Evolutionary conservation across 2,797 vertebrate genomes (phyloP), one percentile per base, ranked within the genome.

Genomic region (Knipowitschia caucasica): DNA sequence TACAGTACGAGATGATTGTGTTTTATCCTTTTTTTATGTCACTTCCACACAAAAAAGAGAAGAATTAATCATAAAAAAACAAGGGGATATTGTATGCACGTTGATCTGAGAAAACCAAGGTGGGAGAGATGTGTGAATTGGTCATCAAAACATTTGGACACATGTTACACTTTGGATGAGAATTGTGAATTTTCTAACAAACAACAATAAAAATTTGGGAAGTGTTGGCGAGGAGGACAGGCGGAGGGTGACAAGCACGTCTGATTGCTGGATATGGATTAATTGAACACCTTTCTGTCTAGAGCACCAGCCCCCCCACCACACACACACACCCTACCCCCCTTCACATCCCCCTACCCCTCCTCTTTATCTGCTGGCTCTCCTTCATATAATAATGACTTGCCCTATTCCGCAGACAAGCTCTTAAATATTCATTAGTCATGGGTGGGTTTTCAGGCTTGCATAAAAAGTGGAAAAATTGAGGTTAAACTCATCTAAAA

Each of bases 391-490:
- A 80, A 77, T 83, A 84, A 87, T 82, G 77, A 83, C 68, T 77
- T 77, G 73, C 64, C 81, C 67, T 82, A 77, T 78, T 84, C 61
- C 69, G 73, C 66, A 84, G 80, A 84, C 77, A 64, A 76, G 75
- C 67, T 78, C 68, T 85, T 86, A 85, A 85, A 87, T 87, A 87
- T 86, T 87, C 79, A 86, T 85, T 78, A 82, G 72, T 78, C 75
- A 77, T 77, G 75, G 83, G 71, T 75, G 71, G 75, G 76, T 71
- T 79, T 81, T 67, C 66, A 66, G 71, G n/a, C 56, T 78, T 75
- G 78, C 80, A 83, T 73, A 75, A 62, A 82, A 79, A 80, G 68
- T 61, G 39, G 77, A 59, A 75, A 73, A 84, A 81, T 66, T 64
- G 58, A 43, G 67, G 74, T 69, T 82, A 59, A 62, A 75, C 71